Conservation (phyloP, 2,797 vertebrate genomes). For the Acanthurus lineatus region DNA sequence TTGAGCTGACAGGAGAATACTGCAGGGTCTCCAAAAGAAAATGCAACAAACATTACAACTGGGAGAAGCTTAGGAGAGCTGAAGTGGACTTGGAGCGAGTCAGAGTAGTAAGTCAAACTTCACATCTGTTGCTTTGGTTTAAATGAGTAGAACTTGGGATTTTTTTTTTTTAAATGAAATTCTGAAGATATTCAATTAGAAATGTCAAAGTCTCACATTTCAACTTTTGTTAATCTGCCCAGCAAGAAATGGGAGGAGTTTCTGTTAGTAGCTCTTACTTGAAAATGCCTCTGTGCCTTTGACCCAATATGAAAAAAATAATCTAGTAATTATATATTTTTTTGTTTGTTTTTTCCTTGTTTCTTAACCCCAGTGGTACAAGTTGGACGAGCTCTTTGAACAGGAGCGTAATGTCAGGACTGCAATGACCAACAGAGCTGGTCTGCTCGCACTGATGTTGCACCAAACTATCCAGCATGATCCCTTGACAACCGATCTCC, state of each 20-base stretch:
- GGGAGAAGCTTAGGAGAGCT: slow-evolving; percentile 95
- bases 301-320: neutral
- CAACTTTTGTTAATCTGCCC: no score
- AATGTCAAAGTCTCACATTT: no score
- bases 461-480: slow-evolving; percentile 98
- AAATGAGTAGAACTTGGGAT: neutral
- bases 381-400: slow-evolving; percentile 95
- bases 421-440: slow-evolving; percentile 97
- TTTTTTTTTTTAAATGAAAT: neutral
- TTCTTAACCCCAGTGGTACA: slow-evolving; percentile 90
- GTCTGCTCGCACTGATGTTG: slow-evolving; percentile 94
- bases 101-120: slow-evolving; percentile 88
- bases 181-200: no score
- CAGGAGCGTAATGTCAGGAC: slow-evolving; percentile 95
- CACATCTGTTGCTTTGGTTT: neutral
- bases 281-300: neutral
- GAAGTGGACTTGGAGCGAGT: slow-evolving; percentile 97
- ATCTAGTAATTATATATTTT: neutral
- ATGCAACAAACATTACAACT: slow-evolving; percentile 97
- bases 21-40: slow-evolving; percentile 94
- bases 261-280: neutral
- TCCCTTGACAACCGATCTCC: slow-evolving; percentile 92
- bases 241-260: neutral
- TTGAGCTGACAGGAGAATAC: slow-evolving; percentile 94
- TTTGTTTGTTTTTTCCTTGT: neutral